Percentiles rank a stretch among this genome's conserved stretches.
phyloP scores from a whole-genome alignment of 2,113 vertebrate species.

The Callocephalon fimbriatum region DNA sequence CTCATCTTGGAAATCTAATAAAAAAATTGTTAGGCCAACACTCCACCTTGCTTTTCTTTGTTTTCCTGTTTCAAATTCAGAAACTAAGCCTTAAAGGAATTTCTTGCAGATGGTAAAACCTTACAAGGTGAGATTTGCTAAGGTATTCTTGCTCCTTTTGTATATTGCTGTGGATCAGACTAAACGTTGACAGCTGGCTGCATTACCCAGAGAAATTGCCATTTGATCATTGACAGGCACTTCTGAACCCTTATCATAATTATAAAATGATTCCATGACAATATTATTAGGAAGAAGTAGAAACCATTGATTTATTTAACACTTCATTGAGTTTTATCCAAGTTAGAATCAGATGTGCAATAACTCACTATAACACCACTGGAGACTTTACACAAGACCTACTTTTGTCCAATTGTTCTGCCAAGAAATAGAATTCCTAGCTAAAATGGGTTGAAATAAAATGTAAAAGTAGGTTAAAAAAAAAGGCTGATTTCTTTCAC shows the following conservation, averaged over 20 bases:
- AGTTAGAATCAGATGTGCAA: slow-evolving; percentile 28
- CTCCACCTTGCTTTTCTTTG: neutral
- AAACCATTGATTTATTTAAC: slow-evolving; percentile 45
- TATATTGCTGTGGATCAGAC: neutral
- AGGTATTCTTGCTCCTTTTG: neutral
- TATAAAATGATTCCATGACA: slow-evolving; percentile 29
- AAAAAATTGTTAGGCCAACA: neutral
- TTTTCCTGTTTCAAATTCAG: neutral
- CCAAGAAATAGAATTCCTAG: slow-evolving; percentile 20
- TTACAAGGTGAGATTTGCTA: neutral
- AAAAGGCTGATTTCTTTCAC: neutral
- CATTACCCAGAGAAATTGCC: neutral
- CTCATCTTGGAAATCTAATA: neutral
- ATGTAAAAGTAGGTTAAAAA: slow-evolving; percentile 47
- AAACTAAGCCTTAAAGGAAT: neutral
- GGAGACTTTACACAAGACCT: slow-evolving; percentile 15
- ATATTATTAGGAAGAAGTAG: slow-evolving; percentile 24
- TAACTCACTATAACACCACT: slow-evolving; percentile 1
- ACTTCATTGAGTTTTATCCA: slow-evolving; percentile 38
- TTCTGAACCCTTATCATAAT: neutral
- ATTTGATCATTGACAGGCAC: slow-evolving; percentile 17
- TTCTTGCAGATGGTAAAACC: neutral
- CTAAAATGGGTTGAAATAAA: slow-evolving; percentile 34
- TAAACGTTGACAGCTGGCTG: neutral
- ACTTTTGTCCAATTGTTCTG: slow-evolving; percentile 40